These are phyloP conservation scores for Wiebesia pumilae DNA, from an alignment of 1,140 invertebrate species.

Conservation along the genomic window DNA sequence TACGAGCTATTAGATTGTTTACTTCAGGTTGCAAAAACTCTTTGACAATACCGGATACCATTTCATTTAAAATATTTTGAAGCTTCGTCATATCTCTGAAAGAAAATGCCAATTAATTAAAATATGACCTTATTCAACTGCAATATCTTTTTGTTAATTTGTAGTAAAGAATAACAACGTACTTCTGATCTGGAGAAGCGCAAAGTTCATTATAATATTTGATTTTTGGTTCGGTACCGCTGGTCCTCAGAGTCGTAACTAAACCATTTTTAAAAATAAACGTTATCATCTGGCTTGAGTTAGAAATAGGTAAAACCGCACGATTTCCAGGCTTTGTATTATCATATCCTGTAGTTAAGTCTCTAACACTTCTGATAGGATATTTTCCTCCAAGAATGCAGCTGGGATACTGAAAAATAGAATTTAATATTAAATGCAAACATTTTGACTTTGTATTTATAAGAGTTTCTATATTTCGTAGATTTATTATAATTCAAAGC, in stretches of 20 bases:
- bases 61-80: constrained; percentile 80
- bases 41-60: constrained; percentile 85
- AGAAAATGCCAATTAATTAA: constrained; percentile 35
- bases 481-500: too few relatives aligned
- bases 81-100: constrained; percentile 82
- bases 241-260: constrained; percentile 92
- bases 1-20: constrained; percentile 80
- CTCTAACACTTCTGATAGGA: constrained; percentile 84
- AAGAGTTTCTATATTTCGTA: not conserved
- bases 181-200: constrained; percentile 80
- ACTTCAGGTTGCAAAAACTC: constrained; percentile 88
- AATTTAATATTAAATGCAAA: not conserved
- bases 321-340: constrained; percentile 82
- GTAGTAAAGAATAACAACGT: constrained; percentile 62
- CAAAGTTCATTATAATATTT: constrained; percentile 97
- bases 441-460: not conserved
- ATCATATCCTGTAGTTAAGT: constrained; percentile 93
- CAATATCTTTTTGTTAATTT: too few relatives aligned
- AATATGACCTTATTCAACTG: not conserved
- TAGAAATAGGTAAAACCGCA: constrained; percentile 86
- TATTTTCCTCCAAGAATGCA: constrained; percentile 82
- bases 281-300: constrained; percentile 95
- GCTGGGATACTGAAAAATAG: constrained; percentile 83
- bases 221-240: constrained; percentile 98
- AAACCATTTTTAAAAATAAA: constrained; percentile 93